These are phyloP conservation scores for Neoaliturus tenellus DNA, from an alignment of 2,888 invertebrate species.

Conservation along the genomic window DNA sequence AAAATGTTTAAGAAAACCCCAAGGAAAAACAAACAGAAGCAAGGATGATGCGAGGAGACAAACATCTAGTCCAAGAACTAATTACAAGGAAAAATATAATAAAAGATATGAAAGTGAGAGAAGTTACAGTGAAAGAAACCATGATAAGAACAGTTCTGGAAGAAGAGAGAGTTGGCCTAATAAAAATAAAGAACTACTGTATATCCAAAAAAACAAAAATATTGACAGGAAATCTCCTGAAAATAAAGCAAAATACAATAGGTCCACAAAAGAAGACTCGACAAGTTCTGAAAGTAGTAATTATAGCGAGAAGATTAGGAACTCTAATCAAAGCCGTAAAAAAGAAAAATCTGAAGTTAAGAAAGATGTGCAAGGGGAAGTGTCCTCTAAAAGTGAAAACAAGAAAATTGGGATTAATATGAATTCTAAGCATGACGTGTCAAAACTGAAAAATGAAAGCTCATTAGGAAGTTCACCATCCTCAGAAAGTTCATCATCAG, in stretches of 20 bases:
- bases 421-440: not conserved
- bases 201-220: too few relatives aligned
- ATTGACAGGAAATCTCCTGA: not conserved
- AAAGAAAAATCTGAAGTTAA: slow-evolving; percentile 11
- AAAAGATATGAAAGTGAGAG: slow-evolving; percentile 63
- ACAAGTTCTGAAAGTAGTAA: not conserved
- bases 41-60: not conserved
- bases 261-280: not conserved
- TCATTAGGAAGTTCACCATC: too few relatives aligned
- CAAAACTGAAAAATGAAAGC: not conserved
- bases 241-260: not conserved
- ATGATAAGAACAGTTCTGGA: slow-evolving; percentile 57
- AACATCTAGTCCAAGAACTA: not conserved
- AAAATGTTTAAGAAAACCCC: not conserved
- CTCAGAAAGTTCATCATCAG: slow-evolving; percentile 46
- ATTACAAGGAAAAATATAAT: not conserved
- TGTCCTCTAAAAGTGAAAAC: not conserved
- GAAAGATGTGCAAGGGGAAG: not conserved
- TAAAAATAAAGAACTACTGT: too few relatives aligned
- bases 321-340: not conserved
- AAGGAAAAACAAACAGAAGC: not conserved
- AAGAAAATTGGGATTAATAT: not conserved
- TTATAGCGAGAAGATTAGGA: not conserved
- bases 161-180: slow-evolving; percentile 48
- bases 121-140: slow-evolving; percentile 58